Base-by-base conservation (phyloP, 2,797 vertebrate genomes). In the Capromys pilorides region DNA sequence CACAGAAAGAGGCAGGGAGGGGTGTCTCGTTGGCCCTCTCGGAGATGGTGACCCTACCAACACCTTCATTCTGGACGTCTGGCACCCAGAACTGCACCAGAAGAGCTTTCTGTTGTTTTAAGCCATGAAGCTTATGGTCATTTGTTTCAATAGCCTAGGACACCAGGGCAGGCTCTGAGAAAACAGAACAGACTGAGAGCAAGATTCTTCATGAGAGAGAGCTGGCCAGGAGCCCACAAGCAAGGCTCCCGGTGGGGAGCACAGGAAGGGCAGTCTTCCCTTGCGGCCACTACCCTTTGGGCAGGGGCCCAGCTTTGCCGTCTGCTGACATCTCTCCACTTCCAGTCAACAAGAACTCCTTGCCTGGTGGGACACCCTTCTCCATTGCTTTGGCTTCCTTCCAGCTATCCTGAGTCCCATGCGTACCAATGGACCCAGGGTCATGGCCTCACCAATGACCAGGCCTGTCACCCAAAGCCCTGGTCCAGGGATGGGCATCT, bases 31-130 rank as follows among this genome's bases (percentile, higher is more conserved):
- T 28, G 31, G 26, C 36, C 41, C 16, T 10, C 49, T 31, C 2
- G 14, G n/a, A 24, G 16, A 59, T 10, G 1, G 6, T 6, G 14
- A 6, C 24, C n/a, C 64, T 21, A 16, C 6, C 31, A 0, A 14
- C 64, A 12, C 64, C 41, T 22, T 31, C 64, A 36, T 14, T 36
- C 69, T 22, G 36, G 57, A 45, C 49, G 6, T 21, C 39, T 24
- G 71, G 57, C n/a, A 41, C 49, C 69, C 14, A 19, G 69, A 24
- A 61, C 69, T 18, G 22, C 69, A n/a, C 21, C 5, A 75, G 39
- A 12, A 49, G 33, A 39, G 19, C 61, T 45, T 33, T 71, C 71
- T 71, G 9, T 66, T 79, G 19, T 59, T 71, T 82, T 59, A 45
- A 62, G 45, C 45, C 45, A 39, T 28, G 13, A 31, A 0, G 1